Percentiles rank a stretch among this genome's conserved stretches.
phyloP scores from a whole-genome alignment of 2,113 vertebrate genomes.

The Lophotis ruficrista region DNA sequence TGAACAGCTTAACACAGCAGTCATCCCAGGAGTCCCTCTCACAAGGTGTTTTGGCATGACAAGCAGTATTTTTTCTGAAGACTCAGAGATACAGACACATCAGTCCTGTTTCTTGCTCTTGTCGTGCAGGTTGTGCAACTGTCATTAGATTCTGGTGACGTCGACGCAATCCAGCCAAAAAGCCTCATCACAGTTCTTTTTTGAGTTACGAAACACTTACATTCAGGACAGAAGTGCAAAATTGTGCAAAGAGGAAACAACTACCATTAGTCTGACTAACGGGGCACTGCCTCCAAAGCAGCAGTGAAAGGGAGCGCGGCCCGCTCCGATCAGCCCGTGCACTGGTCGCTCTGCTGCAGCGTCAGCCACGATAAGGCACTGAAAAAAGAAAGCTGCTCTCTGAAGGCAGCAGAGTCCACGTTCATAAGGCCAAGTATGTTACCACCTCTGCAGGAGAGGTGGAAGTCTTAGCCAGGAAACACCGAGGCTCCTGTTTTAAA shows the following conservation, averaged over 20 bases:
- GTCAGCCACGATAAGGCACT: not conserved
- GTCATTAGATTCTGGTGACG: not conserved
- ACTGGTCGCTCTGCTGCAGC: not conserved
- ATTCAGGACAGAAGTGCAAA: not conserved
- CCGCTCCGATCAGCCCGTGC: fast-evolving
- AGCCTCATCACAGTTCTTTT: not conserved
- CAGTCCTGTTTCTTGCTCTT: not conserved
- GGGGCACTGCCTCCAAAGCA: not conserved
- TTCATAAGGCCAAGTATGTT: not conserved
- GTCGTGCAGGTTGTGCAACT: not conserved
- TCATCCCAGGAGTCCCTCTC: not conserved
- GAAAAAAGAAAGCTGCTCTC: not conserved
- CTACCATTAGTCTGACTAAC: not conserved
- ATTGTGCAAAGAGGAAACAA: not conserved
- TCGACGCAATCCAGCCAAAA: not conserved
- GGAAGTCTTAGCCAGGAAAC: not conserved
- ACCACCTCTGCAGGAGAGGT: not conserved
- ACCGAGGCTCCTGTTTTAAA: not conserved
- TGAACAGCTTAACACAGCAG: not conserved
- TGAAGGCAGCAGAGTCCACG: not conserved
- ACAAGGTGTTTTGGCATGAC: not conserved
- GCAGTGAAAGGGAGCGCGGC: too few species aligned
- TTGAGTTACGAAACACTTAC: not conserved
- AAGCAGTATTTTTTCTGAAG: not conserved
- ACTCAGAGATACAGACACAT: too few species aligned